Evolutionary conservation across 2,797 vertebrate genomes (phyloP).

Genomic region (Pseudomugil tenellus): DNA sequence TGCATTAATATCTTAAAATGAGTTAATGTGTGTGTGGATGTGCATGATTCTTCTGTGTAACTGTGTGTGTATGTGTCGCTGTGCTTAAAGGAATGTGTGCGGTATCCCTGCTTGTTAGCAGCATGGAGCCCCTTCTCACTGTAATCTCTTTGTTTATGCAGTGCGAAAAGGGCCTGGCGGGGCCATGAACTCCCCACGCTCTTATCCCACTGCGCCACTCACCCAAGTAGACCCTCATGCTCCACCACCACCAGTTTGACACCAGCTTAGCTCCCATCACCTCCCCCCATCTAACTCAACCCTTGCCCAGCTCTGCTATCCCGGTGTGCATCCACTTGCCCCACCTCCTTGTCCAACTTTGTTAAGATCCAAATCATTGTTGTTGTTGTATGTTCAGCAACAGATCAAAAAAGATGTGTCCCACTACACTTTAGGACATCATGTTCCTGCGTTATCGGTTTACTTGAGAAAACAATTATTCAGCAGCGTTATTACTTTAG

Average conservation of each 20-base stretch:
- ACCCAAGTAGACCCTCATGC: conserved; percentile 77
- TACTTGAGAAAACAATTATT: background rate
- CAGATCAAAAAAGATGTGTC: conserved; percentile 35
- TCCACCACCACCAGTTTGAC: conserved; percentile 64
- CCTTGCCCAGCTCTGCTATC: conserved; percentile 41
- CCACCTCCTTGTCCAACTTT: conserved; percentile 56
- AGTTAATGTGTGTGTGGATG: background rate
- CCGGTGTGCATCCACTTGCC: conserved; percentile 36
- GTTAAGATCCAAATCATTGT: conserved; percentile 55
- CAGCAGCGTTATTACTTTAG: background rate
- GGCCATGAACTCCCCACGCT: conserved; percentile 83
- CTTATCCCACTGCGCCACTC: conserved; percentile 77
- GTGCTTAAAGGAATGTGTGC: conserved; percentile 35
- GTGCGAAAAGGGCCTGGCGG: conserved; percentile 80
- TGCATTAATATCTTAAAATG: conserved; percentile 22
- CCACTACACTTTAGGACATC: conserved; percentile 1
- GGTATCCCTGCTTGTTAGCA: conserved; percentile 84
- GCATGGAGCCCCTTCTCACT: conserved; percentile 80
- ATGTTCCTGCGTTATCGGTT: background rate
- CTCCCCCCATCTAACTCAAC: conserved; percentile 43
- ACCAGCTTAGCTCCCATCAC: conserved; percentile 63
- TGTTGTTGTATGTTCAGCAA: conserved; percentile 38
- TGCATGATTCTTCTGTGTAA: background rate
- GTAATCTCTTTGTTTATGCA: conserved; percentile 87
- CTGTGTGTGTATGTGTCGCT: background rate